A percentile compares a stretch with the other conserved stretches of the same genome.
Conservation (phyloP, 2,888 invertebrate species). For the Luperina testacea region DNA sequence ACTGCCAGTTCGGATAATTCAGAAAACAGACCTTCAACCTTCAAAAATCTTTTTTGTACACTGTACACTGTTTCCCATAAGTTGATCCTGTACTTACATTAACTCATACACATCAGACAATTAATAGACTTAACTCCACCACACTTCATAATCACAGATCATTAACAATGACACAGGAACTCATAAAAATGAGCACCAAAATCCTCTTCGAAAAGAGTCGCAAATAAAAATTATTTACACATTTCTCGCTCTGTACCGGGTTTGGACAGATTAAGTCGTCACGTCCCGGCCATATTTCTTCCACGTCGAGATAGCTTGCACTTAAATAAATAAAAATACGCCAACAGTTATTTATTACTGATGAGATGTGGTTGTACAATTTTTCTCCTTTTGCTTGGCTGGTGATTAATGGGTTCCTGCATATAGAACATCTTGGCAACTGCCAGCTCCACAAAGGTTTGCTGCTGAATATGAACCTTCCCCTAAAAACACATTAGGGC, state of each 20-base stretch:
- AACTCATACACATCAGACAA: background rate
- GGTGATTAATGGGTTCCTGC: conserved; percentile 43
- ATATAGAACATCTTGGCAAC: background rate
- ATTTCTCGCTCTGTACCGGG: conserved; percentile 71
- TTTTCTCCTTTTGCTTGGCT: conserved; percentile 33
- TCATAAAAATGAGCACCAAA: conserved; percentile 26
- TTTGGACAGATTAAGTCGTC: conserved; percentile 81
- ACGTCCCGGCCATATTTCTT: conserved; percentile 81
- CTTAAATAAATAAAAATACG: conserved; percentile 76
- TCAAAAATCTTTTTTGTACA: background rate
- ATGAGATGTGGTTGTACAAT: conserved; percentile 56
- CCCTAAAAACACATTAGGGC: too few relatives aligned
- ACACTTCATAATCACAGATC: background rate
- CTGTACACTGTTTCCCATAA: too few relatives aligned
- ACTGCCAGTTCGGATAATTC: background rate
- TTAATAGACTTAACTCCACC: background rate
- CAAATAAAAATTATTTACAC: conserved; percentile 76
- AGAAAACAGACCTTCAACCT: background rate
- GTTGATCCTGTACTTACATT: background rate
- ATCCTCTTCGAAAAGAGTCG: conserved; percentile 46
- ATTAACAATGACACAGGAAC: conserved; percentile 12
- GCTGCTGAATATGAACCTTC: background rate
- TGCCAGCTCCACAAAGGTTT: background rate
- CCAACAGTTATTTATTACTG: conserved; percentile 62
- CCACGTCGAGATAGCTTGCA: conserved; percentile 70